These are phyloP conservation scores for Centropus bengalensis DNA, from an alignment of 2,113 vertebrate genomes.

Conservation along the genomic window DNA sequence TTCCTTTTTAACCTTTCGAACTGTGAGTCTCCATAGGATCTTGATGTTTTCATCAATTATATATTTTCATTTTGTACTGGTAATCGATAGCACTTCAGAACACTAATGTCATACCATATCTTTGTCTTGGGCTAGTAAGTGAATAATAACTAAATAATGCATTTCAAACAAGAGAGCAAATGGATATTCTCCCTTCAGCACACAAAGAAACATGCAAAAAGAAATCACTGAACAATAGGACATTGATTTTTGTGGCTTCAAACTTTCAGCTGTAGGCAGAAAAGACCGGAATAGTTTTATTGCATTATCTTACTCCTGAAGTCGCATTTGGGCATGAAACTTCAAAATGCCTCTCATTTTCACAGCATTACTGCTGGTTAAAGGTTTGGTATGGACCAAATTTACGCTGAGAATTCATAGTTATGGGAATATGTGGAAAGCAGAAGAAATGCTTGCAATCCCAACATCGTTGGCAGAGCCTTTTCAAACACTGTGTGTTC, in stretches of 20 bases:
- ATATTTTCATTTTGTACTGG: slow-evolving; percentile 69
- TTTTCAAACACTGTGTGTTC: not conserved
- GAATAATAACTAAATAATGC: slow-evolving; percentile 65
- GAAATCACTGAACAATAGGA: slow-evolving; percentile 43
- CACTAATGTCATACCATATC: slow-evolving; percentile 51
- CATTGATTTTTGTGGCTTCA: slow-evolving; percentile 65
- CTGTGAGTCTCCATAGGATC: slow-evolving; percentile 29
- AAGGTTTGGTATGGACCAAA: not conserved
- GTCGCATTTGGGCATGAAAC: not conserved
- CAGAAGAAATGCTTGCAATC: not conserved
- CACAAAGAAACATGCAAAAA: slow-evolving; percentile 52
- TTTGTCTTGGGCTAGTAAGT: slow-evolving; percentile 47
- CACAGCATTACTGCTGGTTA: not conserved
- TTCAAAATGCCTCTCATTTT: slow-evolving; percentile 12
- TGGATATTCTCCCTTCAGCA: slow-evolving; percentile 25
- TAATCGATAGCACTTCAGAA: slow-evolving; percentile 63
- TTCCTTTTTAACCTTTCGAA: slow-evolving; percentile 52
- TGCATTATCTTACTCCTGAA: not conserved
- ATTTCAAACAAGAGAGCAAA: slow-evolving; percentile 60
- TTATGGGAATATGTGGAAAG: not conserved
- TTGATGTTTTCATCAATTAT: slow-evolving; percentile 69
- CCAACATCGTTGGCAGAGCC: not conserved
- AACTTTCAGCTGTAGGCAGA: slow-evolving; percentile 38
- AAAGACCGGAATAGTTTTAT: not conserved
- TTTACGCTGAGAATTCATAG: not conserved